phyloP scores from a whole-genome alignment of 1,140 invertebrate genomes.

The Drosophila serrata region DNA sequence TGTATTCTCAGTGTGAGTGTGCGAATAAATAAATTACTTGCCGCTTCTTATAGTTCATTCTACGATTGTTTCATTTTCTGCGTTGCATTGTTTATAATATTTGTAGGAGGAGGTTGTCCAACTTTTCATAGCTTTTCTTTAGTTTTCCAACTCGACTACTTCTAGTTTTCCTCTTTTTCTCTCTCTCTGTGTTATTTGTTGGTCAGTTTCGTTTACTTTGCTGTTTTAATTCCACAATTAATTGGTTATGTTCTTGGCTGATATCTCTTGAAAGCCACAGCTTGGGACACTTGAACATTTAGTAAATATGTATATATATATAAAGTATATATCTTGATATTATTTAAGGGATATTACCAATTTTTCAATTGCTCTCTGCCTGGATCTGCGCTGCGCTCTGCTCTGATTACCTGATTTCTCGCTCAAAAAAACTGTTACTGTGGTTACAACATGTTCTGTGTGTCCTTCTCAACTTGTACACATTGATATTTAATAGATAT shows the following conservation, averaged over 20 bases:
- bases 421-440: neutral
- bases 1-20: constrained; percentile 27
- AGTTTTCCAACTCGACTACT: neutral
- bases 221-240: neutral
- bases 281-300: constrained; percentile 4
- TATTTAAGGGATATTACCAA: neutral
- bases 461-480: neutral
- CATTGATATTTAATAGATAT: constrained; percentile 26
- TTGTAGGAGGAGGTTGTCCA: constrained; percentile 20
- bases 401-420: constrained; percentile 3
- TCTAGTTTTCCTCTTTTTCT: neutral
- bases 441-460: neutral
- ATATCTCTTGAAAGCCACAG: neutral
- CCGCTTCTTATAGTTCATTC: constrained; percentile 13
- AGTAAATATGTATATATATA: neutral
- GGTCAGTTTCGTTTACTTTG: neutral
- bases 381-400: neutral
- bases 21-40: constrained; percentile 43
- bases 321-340: constrained; percentile 16
- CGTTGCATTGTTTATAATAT: constrained; percentile 32
- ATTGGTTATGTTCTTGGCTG: neutral
- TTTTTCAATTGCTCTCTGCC: constrained; percentile 3
- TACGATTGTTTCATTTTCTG: constrained; percentile 39
- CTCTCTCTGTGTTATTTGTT: neutral
- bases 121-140: neutral